Conservation (phyloP, 2,888 invertebrate genomes). For the Phasia obesa region DNA sequence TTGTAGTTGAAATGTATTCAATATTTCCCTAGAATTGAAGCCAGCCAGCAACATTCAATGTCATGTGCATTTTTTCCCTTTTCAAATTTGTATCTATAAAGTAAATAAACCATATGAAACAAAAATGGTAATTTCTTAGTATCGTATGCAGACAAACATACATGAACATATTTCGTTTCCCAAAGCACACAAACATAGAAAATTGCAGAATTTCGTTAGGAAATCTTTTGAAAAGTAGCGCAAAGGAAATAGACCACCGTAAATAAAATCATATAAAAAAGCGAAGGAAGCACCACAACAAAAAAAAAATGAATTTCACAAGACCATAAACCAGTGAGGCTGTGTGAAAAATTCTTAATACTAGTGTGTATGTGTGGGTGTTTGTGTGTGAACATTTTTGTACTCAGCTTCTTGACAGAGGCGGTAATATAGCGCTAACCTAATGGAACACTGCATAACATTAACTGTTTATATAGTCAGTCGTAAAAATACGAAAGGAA, state of each 20-base stretch:
- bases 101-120: constrained; percentile 37
- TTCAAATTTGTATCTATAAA: not conserved
- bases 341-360: not conserved
- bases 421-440: constrained; percentile 36
- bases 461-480: constrained; percentile 58
- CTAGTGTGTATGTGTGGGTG: no score
- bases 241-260: constrained; percentile 60
- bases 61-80: constrained; percentile 17
- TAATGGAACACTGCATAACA: constrained; percentile 66
- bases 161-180: not conserved
- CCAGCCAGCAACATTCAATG: constrained; percentile 43
- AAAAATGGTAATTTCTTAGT: constrained; percentile 40
- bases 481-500: constrained; percentile 43
- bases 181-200: not conserved
- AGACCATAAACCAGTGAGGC: constrained; percentile 33
- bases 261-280: constrained; percentile 48
- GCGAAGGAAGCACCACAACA: not conserved
- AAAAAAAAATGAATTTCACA: constrained; percentile 35
- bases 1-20: not conserved
- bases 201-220: constrained; percentile 48
- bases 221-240: constrained; percentile 59
- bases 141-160: not conserved
- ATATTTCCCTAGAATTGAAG: constrained; percentile 18
- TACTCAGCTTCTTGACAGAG: not conserved
- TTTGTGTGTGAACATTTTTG: not conserved